These are phyloP conservation scores for Dendrocopos noguchii DNA, from an alignment of 2,113 vertebrate species.

Conservation along the genomic window DNA sequence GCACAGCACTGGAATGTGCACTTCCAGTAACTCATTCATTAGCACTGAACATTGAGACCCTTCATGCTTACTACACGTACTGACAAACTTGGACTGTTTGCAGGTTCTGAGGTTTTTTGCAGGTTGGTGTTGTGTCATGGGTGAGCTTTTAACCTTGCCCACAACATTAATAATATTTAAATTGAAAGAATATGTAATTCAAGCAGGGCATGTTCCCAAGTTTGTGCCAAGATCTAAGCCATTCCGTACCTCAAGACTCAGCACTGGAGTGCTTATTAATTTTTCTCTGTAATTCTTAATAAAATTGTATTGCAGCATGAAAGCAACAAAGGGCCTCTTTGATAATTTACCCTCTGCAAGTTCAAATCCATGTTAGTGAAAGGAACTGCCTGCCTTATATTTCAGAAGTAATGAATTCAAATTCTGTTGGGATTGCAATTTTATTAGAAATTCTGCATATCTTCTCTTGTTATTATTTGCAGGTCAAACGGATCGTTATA, in stretches of 20 bases:
- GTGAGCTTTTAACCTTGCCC: constrained; percentile 52
- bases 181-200: constrained; percentile 68
- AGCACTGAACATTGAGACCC: not conserved
- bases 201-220: constrained; percentile 49
- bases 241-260: constrained; percentile 48
- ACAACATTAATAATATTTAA: constrained; percentile 74
- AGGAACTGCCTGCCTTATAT: constrained; percentile 37
- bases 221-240: constrained; percentile 66
- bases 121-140: not conserved
- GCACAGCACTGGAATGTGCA: not conserved
- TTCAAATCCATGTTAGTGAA: constrained; percentile 58
- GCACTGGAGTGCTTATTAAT: constrained; percentile 61
- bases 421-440: constrained; percentile 64
- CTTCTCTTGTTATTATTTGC: constrained; percentile 54
- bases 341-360: constrained; percentile 55
- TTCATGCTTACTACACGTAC: not conserved
- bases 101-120: constrained; percentile 17
- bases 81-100: constrained; percentile 17
- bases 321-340: constrained; percentile 41
- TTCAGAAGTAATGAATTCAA: constrained; percentile 67
- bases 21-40: constrained; percentile 44
- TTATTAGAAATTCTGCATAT: constrained; percentile 57
- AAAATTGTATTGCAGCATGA: constrained; percentile 45
- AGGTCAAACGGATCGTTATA: constrained; percentile 56
- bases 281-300: constrained; percentile 51